These are phyloP conservation scores for Lasioglossum morio DNA, from an alignment of 2,888 invertebrate genomes.

Conservation along the genomic window DNA sequence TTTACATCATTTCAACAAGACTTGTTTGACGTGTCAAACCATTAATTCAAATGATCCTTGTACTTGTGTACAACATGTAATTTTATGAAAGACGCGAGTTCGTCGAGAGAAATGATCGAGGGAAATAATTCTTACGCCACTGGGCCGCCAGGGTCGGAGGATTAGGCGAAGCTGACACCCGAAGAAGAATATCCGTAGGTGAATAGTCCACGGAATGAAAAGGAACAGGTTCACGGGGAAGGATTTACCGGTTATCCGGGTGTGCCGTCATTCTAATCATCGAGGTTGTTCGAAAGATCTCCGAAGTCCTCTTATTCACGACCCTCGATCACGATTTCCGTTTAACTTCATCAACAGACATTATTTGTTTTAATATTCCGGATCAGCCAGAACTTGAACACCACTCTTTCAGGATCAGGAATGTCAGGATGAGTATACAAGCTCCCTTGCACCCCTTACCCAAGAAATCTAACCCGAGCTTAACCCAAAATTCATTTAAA, in stretches of 20 bases:
- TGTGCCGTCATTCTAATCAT: constrained; percentile 14
- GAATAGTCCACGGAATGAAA: constrained; percentile 45
- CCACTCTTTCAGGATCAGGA: not conserved
- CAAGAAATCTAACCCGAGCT: too few species aligned
- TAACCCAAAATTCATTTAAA: too few species aligned
- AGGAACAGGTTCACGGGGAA: constrained; percentile 56
- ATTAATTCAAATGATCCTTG: not conserved
- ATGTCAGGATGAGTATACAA: too few species aligned
- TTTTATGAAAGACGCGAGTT: not conserved
- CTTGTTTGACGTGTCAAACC: not conserved
- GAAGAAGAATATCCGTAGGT: constrained; percentile 53
- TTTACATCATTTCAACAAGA: too few species aligned
- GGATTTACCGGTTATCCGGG: constrained; percentile 32
- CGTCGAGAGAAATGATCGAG: not conserved
- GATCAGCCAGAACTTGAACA: not conserved
- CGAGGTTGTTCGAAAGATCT: constrained; percentile 2
- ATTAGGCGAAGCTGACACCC: constrained; percentile 59
- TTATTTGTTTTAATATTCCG: not conserved
- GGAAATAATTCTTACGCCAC: constrained; percentile 39
- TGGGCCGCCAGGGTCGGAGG: constrained; percentile 34
- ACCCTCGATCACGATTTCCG: not conserved
- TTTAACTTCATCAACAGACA: not conserved
- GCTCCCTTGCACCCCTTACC: too few species aligned
- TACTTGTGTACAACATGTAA: not conserved
- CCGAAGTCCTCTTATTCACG: not conserved